Evolutionary conservation across 2,113 vertebrate species (phyloP), one percentile per base, ranked within the genome.

Genomic region (Sialia sialis): DNA sequence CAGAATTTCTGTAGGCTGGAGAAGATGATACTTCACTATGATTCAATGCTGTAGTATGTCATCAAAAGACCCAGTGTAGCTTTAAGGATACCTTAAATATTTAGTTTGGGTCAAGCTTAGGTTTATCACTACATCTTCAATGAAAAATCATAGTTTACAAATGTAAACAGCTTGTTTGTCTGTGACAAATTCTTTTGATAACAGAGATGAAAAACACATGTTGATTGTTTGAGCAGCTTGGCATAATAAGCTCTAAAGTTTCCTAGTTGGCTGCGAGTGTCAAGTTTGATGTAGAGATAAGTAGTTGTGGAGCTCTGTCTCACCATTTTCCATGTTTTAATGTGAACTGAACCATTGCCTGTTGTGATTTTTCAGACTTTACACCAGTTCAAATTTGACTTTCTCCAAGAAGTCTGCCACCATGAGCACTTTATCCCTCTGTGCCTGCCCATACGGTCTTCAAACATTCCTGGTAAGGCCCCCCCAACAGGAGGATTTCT

Each of bases 341-440:
- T 59, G 18, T 63, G 66, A 94, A 54, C 43, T 76, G 60, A 84
- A 25, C 63, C 39, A 17, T 60, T 58, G 41, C 7, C 4, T 96
- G n/a, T 95, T 89, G 15, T 83, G 94, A 49, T 96, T 88, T 98
- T 98, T 94, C 94, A 99, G 99, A 98, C 97, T 56, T 95, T 99
- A 92, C 99, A 98, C 90, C 98, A 99, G 89, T 98, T 99, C 95
- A 99, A 99, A 95, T 99, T 99, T 97, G 99, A 99, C 74, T 99
- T 99, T 95, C 98, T 99, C 81, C 98, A 99, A 97, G 99, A 99
- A 95, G 98, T 99, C 73, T 99, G 99, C 90, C 99, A 99, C 91
- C 98, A 99, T 8, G 99, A 99, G 88, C 99, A 99, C 95, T 99
- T 99, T 89, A 98, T 99, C 83, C 99, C 99, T 59, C 97, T 99